These are phyloP conservation scores for Stenichneumon culpator DNA, from an alignment of 2,888 invertebrate genomes.

Conservation along the genomic window DNA sequence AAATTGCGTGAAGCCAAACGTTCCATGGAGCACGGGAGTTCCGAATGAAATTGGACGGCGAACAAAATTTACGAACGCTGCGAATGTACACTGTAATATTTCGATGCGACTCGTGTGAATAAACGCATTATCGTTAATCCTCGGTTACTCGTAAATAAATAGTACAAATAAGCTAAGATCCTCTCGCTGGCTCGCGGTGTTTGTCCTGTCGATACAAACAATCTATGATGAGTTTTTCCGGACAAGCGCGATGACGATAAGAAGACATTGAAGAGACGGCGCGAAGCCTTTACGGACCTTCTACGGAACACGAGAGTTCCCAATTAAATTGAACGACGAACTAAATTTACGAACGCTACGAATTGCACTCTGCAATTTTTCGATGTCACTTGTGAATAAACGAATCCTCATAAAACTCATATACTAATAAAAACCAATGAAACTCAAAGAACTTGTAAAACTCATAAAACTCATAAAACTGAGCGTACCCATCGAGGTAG, in stretches of 20 bases:
- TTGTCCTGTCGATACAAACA: too few species aligned
- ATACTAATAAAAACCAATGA: too few species aligned
- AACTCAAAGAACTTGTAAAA: too few species aligned
- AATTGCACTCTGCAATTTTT: constrained; percentile 10
- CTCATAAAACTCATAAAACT: too few species aligned
- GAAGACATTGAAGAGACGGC: constrained; percentile 75
- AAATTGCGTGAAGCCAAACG: constrained; percentile 73
- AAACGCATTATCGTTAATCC: constrained; percentile 40
- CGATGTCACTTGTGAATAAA: constrained; percentile 17
- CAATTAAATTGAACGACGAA: constrained; percentile 21
- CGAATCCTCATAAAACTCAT: constrained; percentile 16
- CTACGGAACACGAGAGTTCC: constrained; percentile 13
- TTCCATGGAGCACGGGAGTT: constrained; percentile 16
- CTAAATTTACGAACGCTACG: constrained; percentile 17
- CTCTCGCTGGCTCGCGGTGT: not conserved
- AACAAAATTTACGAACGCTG: constrained; percentile 8
- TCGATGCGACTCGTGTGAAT: not conserved
- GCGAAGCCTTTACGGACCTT: constrained; percentile 71
- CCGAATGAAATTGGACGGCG: constrained; percentile 26
- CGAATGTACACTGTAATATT: constrained; percentile 18
- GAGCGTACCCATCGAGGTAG: not conserved
- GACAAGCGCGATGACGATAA: constrained; percentile 70
- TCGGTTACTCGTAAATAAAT: not conserved
- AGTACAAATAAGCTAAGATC: constrained; percentile 8
- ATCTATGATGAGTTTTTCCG: too few species aligned